Conservation (phyloP, 1,140 invertebrate species). For the Meteorus sp. region DNA sequence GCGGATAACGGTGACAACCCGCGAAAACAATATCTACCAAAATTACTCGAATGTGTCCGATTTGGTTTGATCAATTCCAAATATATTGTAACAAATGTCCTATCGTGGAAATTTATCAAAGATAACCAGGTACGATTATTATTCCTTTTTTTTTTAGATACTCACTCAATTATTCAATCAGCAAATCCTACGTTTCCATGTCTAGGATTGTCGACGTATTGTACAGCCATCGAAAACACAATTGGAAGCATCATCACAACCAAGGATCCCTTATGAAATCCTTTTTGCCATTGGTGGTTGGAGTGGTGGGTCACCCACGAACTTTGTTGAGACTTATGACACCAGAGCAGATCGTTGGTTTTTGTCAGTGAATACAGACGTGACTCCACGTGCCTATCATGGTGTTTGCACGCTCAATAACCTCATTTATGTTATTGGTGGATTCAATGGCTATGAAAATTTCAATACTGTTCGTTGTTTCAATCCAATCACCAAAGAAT, state of each 20-base stretch:
- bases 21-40: slow-evolving; percentile 60
- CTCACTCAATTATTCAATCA: not conserved
- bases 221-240: slow-evolving; percentile 54
- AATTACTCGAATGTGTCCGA: slow-evolving; percentile 66
- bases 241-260: slow-evolving; percentile 63
- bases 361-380: slow-evolving; percentile 64
- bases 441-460: slow-evolving; percentile 73
- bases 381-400: slow-evolving; percentile 72
- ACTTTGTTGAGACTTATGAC: slow-evolving; percentile 79
- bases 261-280: slow-evolving; percentile 70
- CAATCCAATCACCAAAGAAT: slow-evolving; percentile 65
- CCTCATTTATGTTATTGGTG: slow-evolving; percentile 77
- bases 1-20: too few species aligned
- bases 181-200: slow-evolving; percentile 11
- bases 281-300: slow-evolving; percentile 78
- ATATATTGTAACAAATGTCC: slow-evolving; percentile 66
- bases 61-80: slow-evolving; percentile 69
- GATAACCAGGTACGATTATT: slow-evolving; percentile 65
- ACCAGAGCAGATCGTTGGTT: slow-evolving; percentile 69
- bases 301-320: slow-evolving; percentile 77
- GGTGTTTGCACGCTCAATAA: slow-evolving; percentile 70
- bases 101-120: slow-evolving; percentile 61
- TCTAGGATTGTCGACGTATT: slow-evolving; percentile 53
- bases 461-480: slow-evolving; percentile 72
- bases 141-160: slow-evolving; percentile 55